Evolutionary conservation across 2,888 invertebrate species (phyloP).

Genomic region (Agrilus biguttatus): DNA sequence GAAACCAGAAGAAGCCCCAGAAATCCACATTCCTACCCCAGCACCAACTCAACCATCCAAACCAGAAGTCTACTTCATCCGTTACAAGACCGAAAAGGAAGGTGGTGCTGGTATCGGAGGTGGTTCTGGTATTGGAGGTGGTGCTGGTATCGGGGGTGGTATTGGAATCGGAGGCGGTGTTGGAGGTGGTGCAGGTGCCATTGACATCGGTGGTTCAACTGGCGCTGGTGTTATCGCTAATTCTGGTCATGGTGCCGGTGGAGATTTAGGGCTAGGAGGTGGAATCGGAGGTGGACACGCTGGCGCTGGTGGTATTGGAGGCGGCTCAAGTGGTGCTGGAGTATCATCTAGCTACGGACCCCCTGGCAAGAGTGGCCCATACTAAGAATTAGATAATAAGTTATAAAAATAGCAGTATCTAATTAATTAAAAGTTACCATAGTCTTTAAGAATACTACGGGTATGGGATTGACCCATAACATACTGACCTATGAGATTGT

Average conservation of each 20-base stretch:
- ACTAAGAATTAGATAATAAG: slow-evolving; percentile 8
- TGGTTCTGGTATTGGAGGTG: slow-evolving; percentile 27
- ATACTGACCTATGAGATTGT: slow-evolving; percentile 13
- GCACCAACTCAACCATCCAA: slow-evolving; percentile 71
- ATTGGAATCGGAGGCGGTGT: too few species aligned
- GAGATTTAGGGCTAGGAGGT: slow-evolving; percentile 20
- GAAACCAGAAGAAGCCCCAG: slow-evolving; percentile 34
- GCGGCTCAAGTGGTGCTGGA: slow-evolving; percentile 8
- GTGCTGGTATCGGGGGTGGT: slow-evolving; percentile 16
- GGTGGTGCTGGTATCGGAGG: slow-evolving; percentile 18
- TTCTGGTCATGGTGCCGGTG: slow-evolving; percentile 6
- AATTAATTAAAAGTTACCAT: slow-evolving; percentile 5
- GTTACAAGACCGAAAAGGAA: slow-evolving; percentile 56
- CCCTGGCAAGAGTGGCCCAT: slow-evolving; percentile 25
- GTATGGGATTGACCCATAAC: slow-evolving; percentile 10
- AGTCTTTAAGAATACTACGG: slow-evolving; percentile 10
- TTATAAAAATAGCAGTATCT: too few species aligned
- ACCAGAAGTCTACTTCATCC: slow-evolving; percentile 81
- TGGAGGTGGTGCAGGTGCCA: slow-evolving; percentile 23
- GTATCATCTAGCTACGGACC: slow-evolving; percentile 23
- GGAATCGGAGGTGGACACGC: slow-evolving; percentile 7
- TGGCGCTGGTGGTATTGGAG: neutral
- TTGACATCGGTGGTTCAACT: slow-evolving; percentile 13
- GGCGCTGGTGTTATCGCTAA: slow-evolving; percentile 3
- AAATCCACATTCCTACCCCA: slow-evolving; percentile 53